These are phyloP conservation scores for Pedicia rivosa DNA, from an alignment of 2,888 invertebrate genomes.

Conservation along the genomic window DNA sequence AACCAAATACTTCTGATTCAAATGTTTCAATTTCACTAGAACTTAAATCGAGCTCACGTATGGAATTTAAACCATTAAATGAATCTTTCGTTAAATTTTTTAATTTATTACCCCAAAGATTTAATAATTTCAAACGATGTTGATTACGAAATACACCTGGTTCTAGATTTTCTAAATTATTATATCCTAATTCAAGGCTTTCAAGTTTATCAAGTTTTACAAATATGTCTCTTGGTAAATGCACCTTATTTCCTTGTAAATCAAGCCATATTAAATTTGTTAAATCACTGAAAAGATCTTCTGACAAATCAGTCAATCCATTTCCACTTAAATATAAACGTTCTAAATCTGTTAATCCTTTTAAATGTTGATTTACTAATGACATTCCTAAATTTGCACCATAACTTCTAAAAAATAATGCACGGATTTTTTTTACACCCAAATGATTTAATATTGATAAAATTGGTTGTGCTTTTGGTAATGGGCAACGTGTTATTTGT, in stretches of 20 bases:
- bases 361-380: slow-evolving; percentile 40
- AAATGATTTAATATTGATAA: slow-evolving; percentile 23
- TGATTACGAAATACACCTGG: slow-evolving; percentile 44
- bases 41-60: slow-evolving; percentile 51
- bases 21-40: slow-evolving; percentile 45
- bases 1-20: slow-evolving; percentile 41
- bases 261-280: slow-evolving; percentile 45
- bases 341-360: slow-evolving; percentile 37
- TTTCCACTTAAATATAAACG: slow-evolving; percentile 43
- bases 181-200: slow-evolving; percentile 47
- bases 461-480: slow-evolving; percentile 31
- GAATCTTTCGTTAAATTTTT: slow-evolving; percentile 42
- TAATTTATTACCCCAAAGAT: slow-evolving; percentile 53
- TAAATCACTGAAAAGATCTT: slow-evolving; percentile 42
- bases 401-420: slow-evolving; percentile 37
- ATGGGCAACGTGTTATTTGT: slow-evolving; percentile 25
- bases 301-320: slow-evolving; percentile 40
- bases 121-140: slow-evolving; percentile 40
- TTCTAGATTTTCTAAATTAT: slow-evolving; percentile 44
- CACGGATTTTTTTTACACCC: slow-evolving; percentile 23
- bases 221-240: slow-evolving; percentile 39
- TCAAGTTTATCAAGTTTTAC: slow-evolving; percentile 38
- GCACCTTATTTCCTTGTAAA: slow-evolving; percentile 42
- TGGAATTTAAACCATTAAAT: slow-evolving; percentile 43
- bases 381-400: slow-evolving; percentile 33